phyloP scores from a whole-genome alignment of 2,797 vertebrate genomes.

The Spinus pinus region DNA sequence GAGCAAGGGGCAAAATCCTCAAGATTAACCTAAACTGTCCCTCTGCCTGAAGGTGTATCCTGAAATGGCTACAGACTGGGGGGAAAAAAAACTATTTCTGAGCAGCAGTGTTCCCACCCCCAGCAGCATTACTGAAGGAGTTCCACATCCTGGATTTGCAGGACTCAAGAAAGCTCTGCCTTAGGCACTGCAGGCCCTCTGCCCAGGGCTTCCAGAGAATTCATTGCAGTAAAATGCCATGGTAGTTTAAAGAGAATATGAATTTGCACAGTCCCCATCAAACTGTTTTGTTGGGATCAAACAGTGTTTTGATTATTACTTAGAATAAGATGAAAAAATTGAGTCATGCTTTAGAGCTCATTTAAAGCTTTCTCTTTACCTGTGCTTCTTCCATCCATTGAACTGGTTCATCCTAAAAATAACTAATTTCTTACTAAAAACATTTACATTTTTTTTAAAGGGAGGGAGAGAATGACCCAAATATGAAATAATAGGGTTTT shows the following conservation, averaged over 20 bases:
- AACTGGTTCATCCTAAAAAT: background rate
- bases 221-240: background rate
- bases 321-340: background rate
- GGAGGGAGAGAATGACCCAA: rapidly evolving
- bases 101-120: background rate
- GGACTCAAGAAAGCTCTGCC: background rate
- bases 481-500: background rate
- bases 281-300: background rate
- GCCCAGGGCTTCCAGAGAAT: background rate
- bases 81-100: rapidly evolving
- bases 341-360: background rate
- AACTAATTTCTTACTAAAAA: background rate
- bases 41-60: background rate
- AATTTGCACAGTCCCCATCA: background rate
- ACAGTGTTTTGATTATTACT: background rate
- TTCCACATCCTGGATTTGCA: background rate
- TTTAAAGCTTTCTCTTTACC: background rate
- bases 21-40: background rate
- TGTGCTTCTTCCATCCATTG: background rate
- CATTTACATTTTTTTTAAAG: background rate
- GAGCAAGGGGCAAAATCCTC: background rate
- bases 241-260: background rate
- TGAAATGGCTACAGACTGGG: background rate
- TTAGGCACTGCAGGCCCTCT: background rate
- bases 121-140: background rate